Base-by-base conservation (phyloP, 1,140 invertebrate genomes). In the Mesaphorura yosii region DNA sequence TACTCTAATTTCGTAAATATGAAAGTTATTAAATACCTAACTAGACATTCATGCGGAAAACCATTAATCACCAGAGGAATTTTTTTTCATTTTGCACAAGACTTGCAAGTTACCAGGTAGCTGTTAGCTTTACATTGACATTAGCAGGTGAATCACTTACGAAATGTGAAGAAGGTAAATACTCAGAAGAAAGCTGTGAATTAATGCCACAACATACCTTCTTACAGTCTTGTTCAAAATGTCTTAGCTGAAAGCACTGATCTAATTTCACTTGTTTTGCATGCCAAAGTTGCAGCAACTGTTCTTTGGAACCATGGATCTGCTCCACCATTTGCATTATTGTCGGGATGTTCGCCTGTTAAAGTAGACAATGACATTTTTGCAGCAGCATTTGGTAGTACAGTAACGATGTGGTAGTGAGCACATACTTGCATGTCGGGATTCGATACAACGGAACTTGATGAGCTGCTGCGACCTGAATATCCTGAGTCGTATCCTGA, bases 171-270 rank as follows among this genome's bases (percentile, higher is more conserved):
- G n/a, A n/a, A n/a, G n/a, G n/a, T n/a, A n/a, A n/a, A n/a, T n/a
- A n/a, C n/a, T n/a, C n/a, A n/a, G n/a, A n/a, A n/a, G n/a, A n/a
- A n/a, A n/a, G n/a, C n/a, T n/a, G n/a, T n/a, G n/a, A n/a, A n/a
- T n/a, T n/a, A n/a, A n/a, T n/a, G n/a, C n/a, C n/a, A n/a, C n/a
- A n/a, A n/a, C n/a, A n/a, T 66, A 87, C 84, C 76, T 96, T 94
- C 68, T 95, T 89, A 62, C 89, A 94, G 70, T 97, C 92, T 69
- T 93, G 88, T 72, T 98, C 93, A 68, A 96, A 97, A 15, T 95
- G 75, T 44, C 91, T 76, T 54, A 95, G 75, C 66, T 97, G 92
- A 67, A 94, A 86, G 67, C 91, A 94, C 67, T 96, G 91, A 68
- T 96, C 91, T 48, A 97, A 74, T 68, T 91, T 88, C 50, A 84